phyloP scores from a whole-genome alignment of 1,140 invertebrate genomes.

The Drosophila kanapiae region DNA sequence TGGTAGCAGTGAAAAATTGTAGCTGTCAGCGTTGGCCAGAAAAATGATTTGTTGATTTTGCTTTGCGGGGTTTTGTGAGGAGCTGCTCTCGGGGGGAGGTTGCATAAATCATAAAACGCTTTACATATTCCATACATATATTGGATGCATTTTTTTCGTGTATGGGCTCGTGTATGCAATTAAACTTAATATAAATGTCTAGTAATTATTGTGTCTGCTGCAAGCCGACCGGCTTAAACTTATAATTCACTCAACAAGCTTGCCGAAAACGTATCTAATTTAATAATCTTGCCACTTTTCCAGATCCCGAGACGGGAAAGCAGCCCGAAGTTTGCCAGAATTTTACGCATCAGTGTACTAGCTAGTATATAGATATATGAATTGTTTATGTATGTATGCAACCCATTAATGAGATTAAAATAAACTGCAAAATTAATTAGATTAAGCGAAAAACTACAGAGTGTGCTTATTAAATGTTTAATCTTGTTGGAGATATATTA shows the following conservation, averaged over 20 bases:
- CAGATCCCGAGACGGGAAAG: slow-evolving; percentile 16
- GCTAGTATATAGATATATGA: slow-evolving; percentile 19
- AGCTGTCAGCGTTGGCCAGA: slow-evolving; percentile 72
- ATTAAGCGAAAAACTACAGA: neutral
- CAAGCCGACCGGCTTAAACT: slow-evolving; percentile 1
- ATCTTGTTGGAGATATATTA: neutral
- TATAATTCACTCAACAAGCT: slow-evolving; percentile 48
- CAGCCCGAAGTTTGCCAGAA: slow-evolving; percentile 19
- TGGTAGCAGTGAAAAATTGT: slow-evolving; percentile 73
- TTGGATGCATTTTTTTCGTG: slow-evolving; percentile 30
- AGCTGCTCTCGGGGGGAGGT: slow-evolving; percentile 34
- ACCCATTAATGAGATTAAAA: slow-evolving; percentile 37
- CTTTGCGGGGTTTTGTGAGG: slow-evolving; percentile 27
- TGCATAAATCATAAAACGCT: slow-evolving; percentile 67
- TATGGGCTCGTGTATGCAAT: slow-evolving; percentile 28
- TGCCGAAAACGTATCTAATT: slow-evolving; percentile 31
- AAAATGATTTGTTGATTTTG: slow-evolving; percentile 74
- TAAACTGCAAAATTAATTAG: slow-evolving; percentile 30
- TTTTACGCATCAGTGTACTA: slow-evolving; percentile 37
- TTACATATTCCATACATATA: slow-evolving; percentile 54
- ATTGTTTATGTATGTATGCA: slow-evolving; percentile 18
- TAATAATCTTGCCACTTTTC: slow-evolving; percentile 23
- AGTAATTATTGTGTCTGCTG: slow-evolving; percentile 51
- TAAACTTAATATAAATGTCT: slow-evolving; percentile 66
- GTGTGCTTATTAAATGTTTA: neutral